Base-by-base conservation (phyloP, 2,888 invertebrate species). In the Gymnosoma rotundatum region DNA sequence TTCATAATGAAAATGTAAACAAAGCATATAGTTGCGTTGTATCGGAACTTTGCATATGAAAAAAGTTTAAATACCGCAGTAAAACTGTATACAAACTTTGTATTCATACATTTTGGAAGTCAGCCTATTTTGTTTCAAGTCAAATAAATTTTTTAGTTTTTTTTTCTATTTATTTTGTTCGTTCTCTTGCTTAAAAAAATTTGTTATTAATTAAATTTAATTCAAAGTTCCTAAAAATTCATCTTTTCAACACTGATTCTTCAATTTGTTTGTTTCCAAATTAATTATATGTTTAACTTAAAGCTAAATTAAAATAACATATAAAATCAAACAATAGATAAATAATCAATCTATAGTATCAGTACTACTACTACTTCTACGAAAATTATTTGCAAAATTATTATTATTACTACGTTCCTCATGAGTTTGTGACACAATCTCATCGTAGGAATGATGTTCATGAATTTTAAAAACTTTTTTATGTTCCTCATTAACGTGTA, bases 401-500 rank as follows among this genome's bases (percentile, higher is more conserved):
- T 58, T 67, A 67, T 78, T 67, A 67, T 78, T 64, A 52, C 20
- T 73, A 73, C 73, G 56, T 58, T 72, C 76, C 18, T 63, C 63
- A 12, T 63, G 74, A 60, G 73, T 64, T 70, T 70, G 54, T 78
- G 67, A 83, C 73, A 76, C 85, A 88, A 82, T 81, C 83, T 81
- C 86, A 86, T 86, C 87, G 82, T 84, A 84, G 83, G 88, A 84
- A 85, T 87, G 87, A 67, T 76, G 64, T 70, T 76, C 75, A 76
- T 83, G 76, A 76, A 75, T 60, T 70, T 79, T 73, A 70, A 78
- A 72, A 74, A 69, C 75, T 69, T 76, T 63, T 58, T 78, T 54
- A 75, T 69, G 52, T 36, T 64, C 61, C 75, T 81, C 20, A 58
- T 66, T 64, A 80, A 50, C 66, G 82, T 74, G 76, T 50, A 54